A percentile compares a stretch with the other conserved stretches of the same genome.
These are phyloP conservation scores for Oscheius sp. DNA, from an alignment of 2,888 invertebrate genomes.

Conservation along the genomic window DNA sequence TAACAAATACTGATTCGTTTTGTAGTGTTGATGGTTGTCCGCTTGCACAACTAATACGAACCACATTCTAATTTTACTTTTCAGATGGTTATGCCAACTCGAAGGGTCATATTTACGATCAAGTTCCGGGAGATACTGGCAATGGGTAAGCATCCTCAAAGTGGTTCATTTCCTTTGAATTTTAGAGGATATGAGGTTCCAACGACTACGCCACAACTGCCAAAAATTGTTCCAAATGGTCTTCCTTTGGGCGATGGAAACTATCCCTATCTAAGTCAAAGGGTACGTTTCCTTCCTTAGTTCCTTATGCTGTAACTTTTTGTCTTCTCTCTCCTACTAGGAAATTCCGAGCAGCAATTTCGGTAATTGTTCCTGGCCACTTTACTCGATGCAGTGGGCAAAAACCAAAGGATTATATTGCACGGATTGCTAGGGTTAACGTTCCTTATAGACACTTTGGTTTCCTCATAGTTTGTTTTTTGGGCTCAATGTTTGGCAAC, in stretches of 20 bases:
- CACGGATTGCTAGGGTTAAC: too few species aligned
- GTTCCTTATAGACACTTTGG: too few species aligned
- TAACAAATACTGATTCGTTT: not conserved
- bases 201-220: slow-evolving; percentile 22
- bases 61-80: not conserved
- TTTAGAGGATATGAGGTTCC: slow-evolving; percentile 17
- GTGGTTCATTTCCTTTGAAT: not conserved
- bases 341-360: too few species aligned
- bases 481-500: too few species aligned
- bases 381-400: too few species aligned
- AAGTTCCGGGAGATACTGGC: slow-evolving; percentile 19
- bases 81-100: not conserved
- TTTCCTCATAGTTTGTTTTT: too few species aligned
- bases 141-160: not conserved
- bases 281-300: slow-evolving; percentile 35
- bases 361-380: too few species aligned
- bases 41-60: not conserved
- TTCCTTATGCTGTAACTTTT: not conserved
- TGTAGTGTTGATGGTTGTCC: slow-evolving; percentile 1
- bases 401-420: too few species aligned
- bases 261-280: slow-evolving; percentile 50
- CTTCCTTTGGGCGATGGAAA: slow-evolving; percentile 42
- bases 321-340: not conserved
- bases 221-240: slow-evolving; percentile 55
- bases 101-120: slow-evolving; percentile 47